A percentile compares a stretch with the other conserved stretches of the same genome.
These are phyloP conservation scores for Gymnoscelis rufifasciata DNA, from an alignment of 2,888 invertebrate species.

Conservation along the genomic window DNA sequence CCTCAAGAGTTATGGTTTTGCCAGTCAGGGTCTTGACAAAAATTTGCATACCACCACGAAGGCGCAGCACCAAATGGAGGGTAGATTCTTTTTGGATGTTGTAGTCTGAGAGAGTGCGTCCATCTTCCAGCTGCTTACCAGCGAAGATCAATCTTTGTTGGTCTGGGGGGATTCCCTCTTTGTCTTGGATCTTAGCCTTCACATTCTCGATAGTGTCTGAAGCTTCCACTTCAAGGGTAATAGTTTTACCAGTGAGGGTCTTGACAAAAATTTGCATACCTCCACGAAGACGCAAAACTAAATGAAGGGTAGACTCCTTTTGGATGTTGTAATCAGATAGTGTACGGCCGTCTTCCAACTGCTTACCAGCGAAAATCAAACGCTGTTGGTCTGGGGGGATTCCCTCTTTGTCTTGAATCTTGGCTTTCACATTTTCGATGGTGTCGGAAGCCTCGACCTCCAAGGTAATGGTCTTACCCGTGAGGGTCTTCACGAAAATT, in stretches of 20 bases:
- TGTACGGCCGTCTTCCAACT: constrained; percentile 57
- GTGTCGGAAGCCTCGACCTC: constrained; percentile 60
- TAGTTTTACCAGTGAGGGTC: constrained; percentile 60
- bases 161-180: constrained; percentile 63
- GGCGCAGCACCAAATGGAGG: constrained; percentile 56
- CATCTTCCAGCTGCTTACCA: constrained; percentile 61
- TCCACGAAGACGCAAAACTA: constrained; percentile 55
- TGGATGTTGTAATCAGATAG: constrained; percentile 62
- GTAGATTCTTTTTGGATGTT: constrained; percentile 66
- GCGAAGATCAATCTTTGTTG: constrained; percentile 63
- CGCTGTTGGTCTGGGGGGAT: constrained; percentile 62
- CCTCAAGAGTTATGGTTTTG: constrained; percentile 56
- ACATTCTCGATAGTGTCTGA: constrained; percentile 65
- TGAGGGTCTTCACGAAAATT: constrained; percentile 56
- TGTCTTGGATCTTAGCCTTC: constrained; percentile 62
- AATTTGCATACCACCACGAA: constrained; percentile 59
- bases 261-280: constrained; percentile 66
- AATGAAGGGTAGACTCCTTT: constrained; percentile 56
- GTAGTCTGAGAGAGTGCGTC: constrained; percentile 59
- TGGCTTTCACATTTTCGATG: constrained; percentile 61
- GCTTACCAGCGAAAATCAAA: constrained; percentile 58
- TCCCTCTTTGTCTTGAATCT: constrained; percentile 61
- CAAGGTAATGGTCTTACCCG: constrained; percentile 49
- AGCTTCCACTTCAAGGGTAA: constrained; percentile 58
- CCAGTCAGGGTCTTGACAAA: constrained; percentile 58